Base-by-base conservation (phyloP, 2,113 vertebrate species). In the Dolichotis patagonum region DNA sequence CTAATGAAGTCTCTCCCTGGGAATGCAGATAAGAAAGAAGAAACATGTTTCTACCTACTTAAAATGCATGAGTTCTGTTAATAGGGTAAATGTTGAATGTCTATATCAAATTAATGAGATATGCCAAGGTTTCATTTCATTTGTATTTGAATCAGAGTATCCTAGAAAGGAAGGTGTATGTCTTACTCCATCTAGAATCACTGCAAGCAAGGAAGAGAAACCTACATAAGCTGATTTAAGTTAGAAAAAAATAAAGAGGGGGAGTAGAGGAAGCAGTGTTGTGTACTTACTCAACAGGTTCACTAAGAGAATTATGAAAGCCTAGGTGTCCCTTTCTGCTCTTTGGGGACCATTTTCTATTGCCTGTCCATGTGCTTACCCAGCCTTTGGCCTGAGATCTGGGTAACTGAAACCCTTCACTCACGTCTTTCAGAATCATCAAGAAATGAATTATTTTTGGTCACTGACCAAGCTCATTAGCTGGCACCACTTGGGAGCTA, bases 51-150 rank as follows among this genome's bases (percentile, higher is more conserved):
- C 69, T 94, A n/a, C 41, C 84, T 54, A 65, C 52, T 96, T 92
- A 88, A 93, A 96, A 78, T 83, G 65, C 60, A 94, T 91, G 83
- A 82, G 32, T 93, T 95, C 85, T 93, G 8, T 94, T 95, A 93
- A 85, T 69, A 69, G 71, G 43, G 46, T 82, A 35, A 16, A 30
- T 83, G 38, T 85, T 94, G 75, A 87, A 90, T 81, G 67, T 90
- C 91, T 94, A 0, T 82, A 88, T 96, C 58, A 88, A 69, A 63
- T 88, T 95, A 92, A 88, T 85, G 71, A 82, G 77, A 78, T 78
- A n/a, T 41, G 9, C 32, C 41, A 17, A n/a, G 58, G 32, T 10
- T 49, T 73, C 75, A 86, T 92, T 77, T 43, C 41, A 35, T 67
- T 81, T 88, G 20, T 69, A 54, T 49, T 75, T 85, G 90, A 88